Conservation (phyloP, 2,888 invertebrate genomes). For the Synergus gifuensis region DNA sequence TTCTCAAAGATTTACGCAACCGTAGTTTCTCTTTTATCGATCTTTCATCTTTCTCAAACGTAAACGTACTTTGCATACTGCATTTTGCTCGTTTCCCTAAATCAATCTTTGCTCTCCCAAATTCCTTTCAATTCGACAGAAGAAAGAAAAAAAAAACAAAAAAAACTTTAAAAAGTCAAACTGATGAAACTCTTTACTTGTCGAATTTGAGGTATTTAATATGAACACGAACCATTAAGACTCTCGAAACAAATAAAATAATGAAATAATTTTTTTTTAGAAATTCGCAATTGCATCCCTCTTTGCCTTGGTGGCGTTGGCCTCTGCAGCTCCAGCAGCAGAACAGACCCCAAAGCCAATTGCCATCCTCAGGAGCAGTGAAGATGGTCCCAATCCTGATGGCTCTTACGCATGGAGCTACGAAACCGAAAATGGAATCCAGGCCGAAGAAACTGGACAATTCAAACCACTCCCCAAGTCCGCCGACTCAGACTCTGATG, state of each 20-base stretch:
- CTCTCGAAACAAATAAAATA: not conserved
- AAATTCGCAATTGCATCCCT: slow-evolving; percentile 43
- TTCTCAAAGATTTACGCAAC: slow-evolving; percentile 31
- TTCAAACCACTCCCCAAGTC: slow-evolving; percentile 57
- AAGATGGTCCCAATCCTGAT: slow-evolving; percentile 72
- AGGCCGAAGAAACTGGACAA: slow-evolving; percentile 74
- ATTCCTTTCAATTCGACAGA: not conserved
- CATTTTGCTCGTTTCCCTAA: not conserved
- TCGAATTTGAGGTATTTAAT: no score
- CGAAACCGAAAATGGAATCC: slow-evolving; percentile 78
- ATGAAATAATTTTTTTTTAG: slow-evolving; percentile 38
- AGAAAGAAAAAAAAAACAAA: no score
- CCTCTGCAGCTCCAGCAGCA: slow-evolving; percentile 58
- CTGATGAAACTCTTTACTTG: no score
- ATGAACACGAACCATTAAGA: not conserved
- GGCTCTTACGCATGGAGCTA: slow-evolving; percentile 75
- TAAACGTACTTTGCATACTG: not conserved
- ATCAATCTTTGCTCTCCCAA: slow-evolving; percentile 2
- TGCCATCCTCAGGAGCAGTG: slow-evolving; percentile 69
- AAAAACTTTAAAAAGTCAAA: no score
- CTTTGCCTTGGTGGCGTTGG: slow-evolving; percentile 61
- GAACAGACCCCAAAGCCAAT: slow-evolving; percentile 64
- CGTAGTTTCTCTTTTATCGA: slow-evolving; percentile 28
- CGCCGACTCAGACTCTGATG: slow-evolving; percentile 44
- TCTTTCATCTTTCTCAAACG: slow-evolving; percentile 20